Percentiles rank a stretch among this genome's conserved stretches.
phyloP scores from a whole-genome alignment of 1,140 invertebrate genomes.

The Lycorma delicatula region DNA sequence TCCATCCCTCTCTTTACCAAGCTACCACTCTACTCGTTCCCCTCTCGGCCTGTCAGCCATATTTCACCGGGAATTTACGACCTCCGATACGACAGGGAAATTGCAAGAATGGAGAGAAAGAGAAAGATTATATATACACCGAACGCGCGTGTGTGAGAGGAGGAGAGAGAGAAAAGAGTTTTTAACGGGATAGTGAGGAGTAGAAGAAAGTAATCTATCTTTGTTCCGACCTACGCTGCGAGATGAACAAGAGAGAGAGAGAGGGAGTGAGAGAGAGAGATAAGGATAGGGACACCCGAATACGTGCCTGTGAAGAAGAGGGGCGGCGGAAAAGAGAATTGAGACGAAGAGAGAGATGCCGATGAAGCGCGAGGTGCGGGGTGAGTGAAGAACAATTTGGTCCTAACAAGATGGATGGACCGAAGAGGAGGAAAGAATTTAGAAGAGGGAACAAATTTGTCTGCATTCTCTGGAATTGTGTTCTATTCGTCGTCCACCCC shows the following conservation, averaged over 20 bases:
- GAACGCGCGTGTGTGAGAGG: background rate
- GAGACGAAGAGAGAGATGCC: background rate
- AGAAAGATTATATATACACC: background rate
- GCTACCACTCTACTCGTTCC: too few species aligned
- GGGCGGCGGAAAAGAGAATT: background rate
- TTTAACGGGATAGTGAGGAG: too few species aligned
- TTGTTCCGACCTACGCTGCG: conserved; percentile 1
- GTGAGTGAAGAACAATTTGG: conserved; percentile 11
- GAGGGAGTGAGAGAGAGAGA: background rate
- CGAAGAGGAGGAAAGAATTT: conserved; percentile 10
- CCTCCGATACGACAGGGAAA: conserved; percentile 44
- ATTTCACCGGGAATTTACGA: conserved; percentile 42
- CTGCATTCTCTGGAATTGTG: conserved; percentile 13
- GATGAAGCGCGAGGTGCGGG: background rate
- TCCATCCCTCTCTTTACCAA: too few species aligned
- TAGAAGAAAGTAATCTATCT: conserved; percentile 13
- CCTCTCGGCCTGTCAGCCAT: conserved; percentile 32
- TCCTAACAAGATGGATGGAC: conserved; percentile 9
- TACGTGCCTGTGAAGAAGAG: background rate
- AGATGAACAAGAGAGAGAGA: conserved; percentile 11
- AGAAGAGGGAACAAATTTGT: conserved; percentile 15
- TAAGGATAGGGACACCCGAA: background rate
- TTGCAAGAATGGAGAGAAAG: conserved; percentile 42
- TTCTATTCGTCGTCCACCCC: background rate
- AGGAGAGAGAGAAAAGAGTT: conserved; percentile 1